A percentile compares a stretch with the other conserved stretches of the same genome.
Conservation (phyloP, 1,140 invertebrate genomes). For the Acromyrmex charruanus region DNA sequence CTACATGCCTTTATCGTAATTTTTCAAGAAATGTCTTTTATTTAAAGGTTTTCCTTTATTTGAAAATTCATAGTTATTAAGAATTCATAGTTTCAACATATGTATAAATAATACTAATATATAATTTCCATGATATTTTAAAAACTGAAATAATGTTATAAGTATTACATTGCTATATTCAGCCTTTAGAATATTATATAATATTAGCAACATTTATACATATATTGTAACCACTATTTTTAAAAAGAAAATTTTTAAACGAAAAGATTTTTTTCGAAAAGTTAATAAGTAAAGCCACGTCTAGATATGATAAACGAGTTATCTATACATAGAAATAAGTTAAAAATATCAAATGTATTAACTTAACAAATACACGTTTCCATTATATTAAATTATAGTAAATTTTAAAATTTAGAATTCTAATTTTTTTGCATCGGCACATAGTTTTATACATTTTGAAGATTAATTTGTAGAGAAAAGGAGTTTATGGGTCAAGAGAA, state of each 20-base stretch:
- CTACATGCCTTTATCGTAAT: constrained; percentile 2
- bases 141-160: not conserved
- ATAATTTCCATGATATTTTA: not conserved
- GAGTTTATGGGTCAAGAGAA: not conserved
- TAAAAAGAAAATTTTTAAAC: not conserved
- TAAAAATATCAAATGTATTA: not conserved
- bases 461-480: not conserved
- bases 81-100: not conserved
- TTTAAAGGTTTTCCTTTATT: not conserved
- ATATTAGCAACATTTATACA: not conserved
- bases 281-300: not conserved
- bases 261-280: not conserved
- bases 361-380: constrained; percentile 14
- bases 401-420: not conserved
- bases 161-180: not conserved
- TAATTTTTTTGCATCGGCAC: not conserved
- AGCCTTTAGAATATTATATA: not conserved
- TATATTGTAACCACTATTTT: not conserved
- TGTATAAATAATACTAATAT: not conserved
- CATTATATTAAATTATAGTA: not conserved
- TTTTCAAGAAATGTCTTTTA: not conserved
- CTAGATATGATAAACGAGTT: constrained; percentile 12
- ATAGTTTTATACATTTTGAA: constrained; percentile 4
- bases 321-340: constrained; percentile 3
- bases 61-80: not conserved